These are phyloP conservation scores for Thumatha senex DNA, from an alignment of 2,888 invertebrate genomes.

Conservation along the genomic window DNA sequence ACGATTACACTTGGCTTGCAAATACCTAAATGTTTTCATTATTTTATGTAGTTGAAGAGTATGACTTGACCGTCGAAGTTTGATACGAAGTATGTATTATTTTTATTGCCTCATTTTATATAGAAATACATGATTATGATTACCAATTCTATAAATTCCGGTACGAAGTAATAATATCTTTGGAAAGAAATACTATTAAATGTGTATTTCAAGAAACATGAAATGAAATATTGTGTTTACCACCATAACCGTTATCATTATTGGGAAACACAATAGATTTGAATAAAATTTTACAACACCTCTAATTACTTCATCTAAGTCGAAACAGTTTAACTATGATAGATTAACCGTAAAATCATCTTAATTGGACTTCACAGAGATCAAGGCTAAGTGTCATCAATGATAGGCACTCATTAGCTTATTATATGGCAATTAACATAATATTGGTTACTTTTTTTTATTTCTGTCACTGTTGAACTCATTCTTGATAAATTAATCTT, in stretches of 20 bases:
- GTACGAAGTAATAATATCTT: too few species aligned
- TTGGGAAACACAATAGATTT: too few species aligned
- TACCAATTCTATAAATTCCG: too few species aligned
- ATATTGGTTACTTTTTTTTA: slow-evolving; percentile 38
- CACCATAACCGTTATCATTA: too few species aligned
- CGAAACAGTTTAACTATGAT: not conserved
- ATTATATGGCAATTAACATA: slow-evolving; percentile 63
- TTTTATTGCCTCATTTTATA: too few species aligned
- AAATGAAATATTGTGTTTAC: too few species aligned
- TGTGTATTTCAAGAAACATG: too few species aligned
- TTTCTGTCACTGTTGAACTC: slow-evolving; percentile 29
- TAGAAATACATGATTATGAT: too few species aligned
- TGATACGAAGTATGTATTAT: too few species aligned
- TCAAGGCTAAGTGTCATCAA: slow-evolving; percentile 62
- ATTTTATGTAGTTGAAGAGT: not conserved
- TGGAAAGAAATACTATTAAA: too few species aligned
- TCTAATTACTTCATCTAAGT: not conserved
- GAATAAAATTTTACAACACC: not conserved
- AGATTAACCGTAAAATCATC: slow-evolving; percentile 35
- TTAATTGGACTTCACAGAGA: slow-evolving; percentile 33
- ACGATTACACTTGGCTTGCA: not conserved
- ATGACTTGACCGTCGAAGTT: too few species aligned
- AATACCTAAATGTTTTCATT: not conserved
- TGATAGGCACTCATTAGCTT: slow-evolving; percentile 49
- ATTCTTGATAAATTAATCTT: too few species aligned